Percentiles rank a stretch among this genome's conserved stretches.
These are phyloP conservation scores for Columbina picui DNA, from an alignment of 2,113 vertebrate genomes.

Conservation along the genomic window DNA sequence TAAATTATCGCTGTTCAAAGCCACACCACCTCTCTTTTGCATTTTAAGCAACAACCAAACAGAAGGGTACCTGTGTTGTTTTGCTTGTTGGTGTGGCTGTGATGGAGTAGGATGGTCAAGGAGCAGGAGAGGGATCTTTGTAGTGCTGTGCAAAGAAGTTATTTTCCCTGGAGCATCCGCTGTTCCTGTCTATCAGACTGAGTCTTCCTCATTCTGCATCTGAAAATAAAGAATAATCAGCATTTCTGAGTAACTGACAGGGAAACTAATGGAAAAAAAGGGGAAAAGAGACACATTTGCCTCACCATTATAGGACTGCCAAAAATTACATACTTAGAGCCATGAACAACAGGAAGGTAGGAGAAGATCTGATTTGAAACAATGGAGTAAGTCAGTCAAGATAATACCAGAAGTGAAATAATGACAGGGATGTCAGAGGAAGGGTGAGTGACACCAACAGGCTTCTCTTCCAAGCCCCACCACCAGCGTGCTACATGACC, in stretches of 20 bases:
- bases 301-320: background rate
- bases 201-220: background rate
- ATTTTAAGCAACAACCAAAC: background rate
- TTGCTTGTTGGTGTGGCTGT: background rate
- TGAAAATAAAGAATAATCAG: background rate
- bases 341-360: background rate
- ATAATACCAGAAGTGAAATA: background rate
- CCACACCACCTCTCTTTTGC: background rate
- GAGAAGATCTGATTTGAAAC: background rate
- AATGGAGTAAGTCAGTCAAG: background rate
- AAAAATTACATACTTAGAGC: background rate
- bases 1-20: background rate
- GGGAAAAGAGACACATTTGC: background rate
- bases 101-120: background rate
- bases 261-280: background rate
- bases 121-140: background rate
- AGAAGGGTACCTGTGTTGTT: accelerated
- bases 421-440: background rate
- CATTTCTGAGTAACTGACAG: background rate
- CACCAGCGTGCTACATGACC: background rate
- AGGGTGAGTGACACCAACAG: background rate
- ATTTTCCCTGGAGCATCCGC: background rate
- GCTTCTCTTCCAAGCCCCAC: background rate
- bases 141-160: background rate
- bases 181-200: background rate